These are phyloP conservation scores for Trachymyrmex cornetzi DNA, from an alignment of 1,140 invertebrate genomes.

Conservation along the genomic window DNA sequence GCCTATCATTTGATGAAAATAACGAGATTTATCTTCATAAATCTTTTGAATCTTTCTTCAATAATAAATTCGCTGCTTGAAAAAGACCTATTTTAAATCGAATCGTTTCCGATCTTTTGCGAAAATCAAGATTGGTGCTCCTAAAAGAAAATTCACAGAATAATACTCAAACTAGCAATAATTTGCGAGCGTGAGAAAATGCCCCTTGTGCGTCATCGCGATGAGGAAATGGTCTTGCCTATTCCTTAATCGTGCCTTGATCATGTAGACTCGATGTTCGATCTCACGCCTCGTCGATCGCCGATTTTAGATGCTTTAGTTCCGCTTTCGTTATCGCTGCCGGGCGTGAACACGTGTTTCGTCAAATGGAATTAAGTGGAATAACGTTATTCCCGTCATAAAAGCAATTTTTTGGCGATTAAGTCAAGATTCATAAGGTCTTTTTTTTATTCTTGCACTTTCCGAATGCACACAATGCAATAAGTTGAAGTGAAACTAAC, in stretches of 20 bases:
- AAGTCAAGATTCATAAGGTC: background rate
- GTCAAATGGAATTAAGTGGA: constrained; percentile 73
- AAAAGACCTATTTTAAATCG: constrained; percentile 1
- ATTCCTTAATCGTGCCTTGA: constrained; percentile 65
- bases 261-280: constrained; percentile 69
- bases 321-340: constrained; percentile 71
- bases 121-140: background rate
- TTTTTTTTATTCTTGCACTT: too few relatives aligned
- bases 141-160: background rate
- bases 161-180: constrained; percentile 47
- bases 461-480: too few relatives aligned
- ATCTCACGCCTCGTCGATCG: constrained; percentile 73
- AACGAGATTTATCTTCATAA: background rate
- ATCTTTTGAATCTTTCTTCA: constrained; percentile 5
- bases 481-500: too few relatives aligned
- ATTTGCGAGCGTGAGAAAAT: constrained; percentile 69
- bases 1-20: background rate
- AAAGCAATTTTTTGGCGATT: background rate
- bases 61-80: background rate
- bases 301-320: constrained; percentile 65
- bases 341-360: constrained; percentile 67
- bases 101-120: background rate
- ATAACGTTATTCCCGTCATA: constrained; percentile 66
- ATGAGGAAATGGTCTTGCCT: constrained; percentile 46
- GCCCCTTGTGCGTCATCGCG: background rate